phyloP scores from a whole-genome alignment of 2,797 vertebrate genomes.

The Gallirallus australis region DNA sequence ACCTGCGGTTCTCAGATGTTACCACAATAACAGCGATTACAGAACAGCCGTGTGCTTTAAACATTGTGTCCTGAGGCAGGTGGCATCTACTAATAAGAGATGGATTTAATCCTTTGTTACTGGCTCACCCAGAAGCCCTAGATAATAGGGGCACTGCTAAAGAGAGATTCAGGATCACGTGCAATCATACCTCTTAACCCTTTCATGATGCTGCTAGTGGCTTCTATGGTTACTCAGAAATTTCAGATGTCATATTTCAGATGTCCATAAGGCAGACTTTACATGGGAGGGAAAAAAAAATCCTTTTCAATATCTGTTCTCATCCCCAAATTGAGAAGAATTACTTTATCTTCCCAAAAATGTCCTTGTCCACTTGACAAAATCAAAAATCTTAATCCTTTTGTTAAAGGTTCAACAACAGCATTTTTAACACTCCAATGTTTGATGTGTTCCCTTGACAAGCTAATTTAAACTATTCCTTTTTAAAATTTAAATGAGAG shows the following conservation, averaged over 20 bases:
- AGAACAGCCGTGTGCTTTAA: background rate
- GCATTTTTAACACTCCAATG: background rate
- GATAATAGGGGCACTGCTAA: background rate
- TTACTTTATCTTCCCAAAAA: background rate
- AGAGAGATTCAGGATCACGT: background rate
- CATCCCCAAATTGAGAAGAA: background rate
- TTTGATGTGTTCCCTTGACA: background rate
- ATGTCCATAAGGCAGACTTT: background rate
- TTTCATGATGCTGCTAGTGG: background rate
- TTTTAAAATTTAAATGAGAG: background rate
- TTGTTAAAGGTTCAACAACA: background rate
- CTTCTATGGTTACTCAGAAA: background rate
- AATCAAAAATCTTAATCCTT: background rate
- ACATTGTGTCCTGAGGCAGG: background rate
- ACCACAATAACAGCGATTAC: background rate
- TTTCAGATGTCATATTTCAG: background rate
- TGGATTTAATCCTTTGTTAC: background rate
- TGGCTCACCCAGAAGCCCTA: background rate
- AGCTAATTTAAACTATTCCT: background rate
- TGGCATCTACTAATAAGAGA: background rate
- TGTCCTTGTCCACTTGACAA: fast-evolving
- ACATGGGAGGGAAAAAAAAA: background rate
- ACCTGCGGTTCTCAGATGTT: background rate
- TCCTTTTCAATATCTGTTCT: background rate
- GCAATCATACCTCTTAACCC: background rate